These are phyloP conservation scores for Apostichopus leukothele DNA, from an alignment of 53 echinoderm and acorn worm species.

Conservation along the genomic window DNA sequence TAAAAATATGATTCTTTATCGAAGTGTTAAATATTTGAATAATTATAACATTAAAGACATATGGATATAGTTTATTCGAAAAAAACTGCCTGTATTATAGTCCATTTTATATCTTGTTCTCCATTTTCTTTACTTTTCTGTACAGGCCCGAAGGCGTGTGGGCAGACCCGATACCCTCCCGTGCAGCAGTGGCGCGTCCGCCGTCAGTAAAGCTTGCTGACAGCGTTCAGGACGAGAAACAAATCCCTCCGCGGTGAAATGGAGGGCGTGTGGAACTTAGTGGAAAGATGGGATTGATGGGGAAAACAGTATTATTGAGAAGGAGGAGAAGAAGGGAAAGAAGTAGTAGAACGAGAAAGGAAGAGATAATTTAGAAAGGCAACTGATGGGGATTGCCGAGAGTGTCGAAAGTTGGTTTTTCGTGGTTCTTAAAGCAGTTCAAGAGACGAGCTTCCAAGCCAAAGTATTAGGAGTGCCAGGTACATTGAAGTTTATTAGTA, in stretches of 20 bases:
- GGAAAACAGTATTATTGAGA: slow-evolving; percentile 24
- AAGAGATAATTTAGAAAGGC: neutral
- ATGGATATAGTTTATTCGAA: too few relatives aligned
- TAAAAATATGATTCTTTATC: neutral
- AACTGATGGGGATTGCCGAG: too few relatives aligned
- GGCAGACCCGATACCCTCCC: slow-evolving; percentile 47
- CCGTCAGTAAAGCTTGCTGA: slow-evolving; percentile 50
- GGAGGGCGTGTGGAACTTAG: neutral
- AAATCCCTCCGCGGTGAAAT: neutral
- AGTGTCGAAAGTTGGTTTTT: too few relatives aligned
- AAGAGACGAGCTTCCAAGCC: slow-evolving; percentile 19
- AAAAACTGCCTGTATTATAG: too few relatives aligned
- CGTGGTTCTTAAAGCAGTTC: neutral
- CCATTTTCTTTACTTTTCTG: neutral
- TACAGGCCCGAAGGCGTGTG: slow-evolving; percentile 51
- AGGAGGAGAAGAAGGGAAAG: neutral
- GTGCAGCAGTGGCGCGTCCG: slow-evolving; percentile 45
- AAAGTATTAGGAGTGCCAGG: neutral
- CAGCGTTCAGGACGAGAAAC: neutral
- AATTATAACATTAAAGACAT: too few relatives aligned
- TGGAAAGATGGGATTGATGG: neutral
- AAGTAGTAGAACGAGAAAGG: neutral
- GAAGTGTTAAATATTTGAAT: neutral
- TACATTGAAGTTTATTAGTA: neutral
- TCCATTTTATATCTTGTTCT: neutral